Evolutionary conservation across 2,888 invertebrate species (phyloP).

Genomic region (Ischnus inquisitorius): DNA sequence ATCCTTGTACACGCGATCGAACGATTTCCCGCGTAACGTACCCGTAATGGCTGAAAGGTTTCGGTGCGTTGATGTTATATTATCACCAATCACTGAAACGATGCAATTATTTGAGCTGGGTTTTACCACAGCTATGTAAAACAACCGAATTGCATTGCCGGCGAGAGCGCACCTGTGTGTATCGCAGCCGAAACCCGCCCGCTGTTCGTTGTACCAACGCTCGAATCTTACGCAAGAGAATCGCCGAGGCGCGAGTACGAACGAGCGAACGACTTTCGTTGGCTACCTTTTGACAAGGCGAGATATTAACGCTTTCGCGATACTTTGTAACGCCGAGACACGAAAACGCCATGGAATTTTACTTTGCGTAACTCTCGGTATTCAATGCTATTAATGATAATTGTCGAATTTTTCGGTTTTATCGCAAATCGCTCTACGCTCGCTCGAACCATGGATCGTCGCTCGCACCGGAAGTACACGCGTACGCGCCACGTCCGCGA

Average conservation of each 20-base stretch:
- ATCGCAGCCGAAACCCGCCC: conserved; percentile 30
- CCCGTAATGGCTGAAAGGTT: not conserved
- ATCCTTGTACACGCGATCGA: conserved; percentile 21
- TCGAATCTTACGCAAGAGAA: conserved; percentile 43
- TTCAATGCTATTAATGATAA: not conserved
- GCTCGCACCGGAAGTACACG: not conserved
- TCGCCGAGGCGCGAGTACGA: not conserved
- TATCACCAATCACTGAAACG: not conserved
- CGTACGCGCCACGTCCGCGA: too few relatives aligned
- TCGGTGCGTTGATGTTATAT: not conserved
- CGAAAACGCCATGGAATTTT: conserved; percentile 23
- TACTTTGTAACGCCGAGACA: conserved; percentile 15
- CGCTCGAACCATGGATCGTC: not conserved
- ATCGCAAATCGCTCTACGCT: too few relatives aligned
- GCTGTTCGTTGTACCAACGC: conserved; percentile 5
- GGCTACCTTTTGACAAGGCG: conserved; percentile 31
- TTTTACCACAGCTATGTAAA: not conserved
- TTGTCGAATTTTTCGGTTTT: too few relatives aligned
- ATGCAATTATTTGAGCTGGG: not conserved
- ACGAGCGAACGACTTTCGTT: conserved; percentile 38
- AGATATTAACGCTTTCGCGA: conserved; percentile 30
- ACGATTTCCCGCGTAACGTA: not conserved
- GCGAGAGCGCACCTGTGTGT: not conserved
- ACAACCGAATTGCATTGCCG: conserved; percentile 6
- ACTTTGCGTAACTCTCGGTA: conserved; percentile 2